Base-by-base conservation (phyloP, 2,113 vertebrate species). In the Tenrec ecaudatus region DNA sequence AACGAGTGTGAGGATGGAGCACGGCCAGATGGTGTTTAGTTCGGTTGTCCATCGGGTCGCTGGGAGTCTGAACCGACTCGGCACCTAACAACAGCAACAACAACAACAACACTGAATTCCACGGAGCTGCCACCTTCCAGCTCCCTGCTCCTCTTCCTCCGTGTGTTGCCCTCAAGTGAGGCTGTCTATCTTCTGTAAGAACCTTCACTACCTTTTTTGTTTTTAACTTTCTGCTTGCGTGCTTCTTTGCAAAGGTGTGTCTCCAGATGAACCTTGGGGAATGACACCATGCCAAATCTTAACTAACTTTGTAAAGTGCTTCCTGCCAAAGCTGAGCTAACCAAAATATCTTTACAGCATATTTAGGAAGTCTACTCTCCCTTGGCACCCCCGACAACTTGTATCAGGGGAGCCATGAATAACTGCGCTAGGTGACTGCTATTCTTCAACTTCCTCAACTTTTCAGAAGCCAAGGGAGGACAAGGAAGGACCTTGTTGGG, bases 251-350 rank as follows among this genome's bases (percentile, higher is more conserved):
- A 25, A 84, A 47, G 6, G 14, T 64, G 57, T 80, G 27, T 90
- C 43, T 3, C n/a, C 69, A 53, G 25, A 78, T 64, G 58, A 92
- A 69, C 40, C 62, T 77, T 40, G 71, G 31, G 27, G 69, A 17
- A 7, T 69, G n/a, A 91, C 68, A 83, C 75, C 92, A 22, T 73
- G 14, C 58, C 77, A 68, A 82, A 57, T 2, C 5, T 83, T 79
- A 71, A 88, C 12, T 29, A 80, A 75, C 14, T 19, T 78, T 69
- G 33, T 47, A 79, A 92, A 88, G 79, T 79, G 25, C 40, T 91
- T 83, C 36, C 20, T 71, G 36, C 33, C 60, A 73, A 66, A 83
- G 33, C 33, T 15, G 6, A 91, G 14, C 27, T 12, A 33, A 17
- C 2, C 2, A 86, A 69, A 69, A 75, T 66, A 88, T 10, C 3